A percentile compares a stretch with the other conserved stretches of the same genome.
Conservation (phyloP, 2,888 invertebrate genomes). For the Dicroscelio sp. region DNA sequence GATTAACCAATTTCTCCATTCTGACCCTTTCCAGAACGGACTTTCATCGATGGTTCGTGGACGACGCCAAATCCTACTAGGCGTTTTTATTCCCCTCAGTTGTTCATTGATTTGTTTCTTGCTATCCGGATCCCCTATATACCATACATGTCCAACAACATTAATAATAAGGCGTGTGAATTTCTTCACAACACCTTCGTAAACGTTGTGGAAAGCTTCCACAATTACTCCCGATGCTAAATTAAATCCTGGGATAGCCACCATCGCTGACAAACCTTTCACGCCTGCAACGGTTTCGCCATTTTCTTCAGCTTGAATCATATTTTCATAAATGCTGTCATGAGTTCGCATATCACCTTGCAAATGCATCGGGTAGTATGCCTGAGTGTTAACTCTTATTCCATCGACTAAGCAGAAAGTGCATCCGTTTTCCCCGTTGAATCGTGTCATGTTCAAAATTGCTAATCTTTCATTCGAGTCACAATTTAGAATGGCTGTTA, state of each 20-base stretch:
- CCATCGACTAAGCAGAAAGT: conserved; percentile 35
- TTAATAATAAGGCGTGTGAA: not conserved
- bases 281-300: conserved; percentile 13
- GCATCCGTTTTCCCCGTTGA: conserved; percentile 46
- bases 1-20: conserved; percentile 17
- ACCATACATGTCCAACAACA: not conserved
- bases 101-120: conserved; percentile 16
- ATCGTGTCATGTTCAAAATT: conserved; percentile 41
- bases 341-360: conserved; percentile 29
- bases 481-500: not conserved
- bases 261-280: conserved; percentile 29
- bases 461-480: conserved; percentile 25
- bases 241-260: conserved; percentile 10
- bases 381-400: conserved; percentile 4
- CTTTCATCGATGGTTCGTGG: conserved; percentile 21
- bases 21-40: conserved; percentile 11
- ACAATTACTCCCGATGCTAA: conserved; percentile 13
- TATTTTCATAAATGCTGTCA: not conserved
- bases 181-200: conserved; percentile 19
- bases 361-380: conserved; percentile 23
- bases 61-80: conserved; percentile 2
- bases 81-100: conserved; percentile 3
- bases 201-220: conserved; percentile 20
- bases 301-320: conserved; percentile 24
- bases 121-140: conserved; percentile 1